Conservation (phyloP, 2,113 vertebrate species). For the Callospermophilus lateralis region DNA sequence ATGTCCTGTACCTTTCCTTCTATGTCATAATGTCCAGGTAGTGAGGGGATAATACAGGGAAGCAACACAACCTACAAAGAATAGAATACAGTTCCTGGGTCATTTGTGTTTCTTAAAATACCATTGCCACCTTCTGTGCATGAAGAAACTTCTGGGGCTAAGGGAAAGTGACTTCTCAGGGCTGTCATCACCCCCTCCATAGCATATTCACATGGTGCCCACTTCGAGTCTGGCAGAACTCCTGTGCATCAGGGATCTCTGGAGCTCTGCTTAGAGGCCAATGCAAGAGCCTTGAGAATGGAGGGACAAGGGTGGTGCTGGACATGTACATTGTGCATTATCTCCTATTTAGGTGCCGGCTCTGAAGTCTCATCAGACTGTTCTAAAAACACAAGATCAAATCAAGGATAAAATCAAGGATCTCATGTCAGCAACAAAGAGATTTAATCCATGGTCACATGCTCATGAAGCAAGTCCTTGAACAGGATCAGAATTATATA, state of each 20-base stretch:
- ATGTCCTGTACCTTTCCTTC: neutral
- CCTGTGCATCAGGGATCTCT: neutral
- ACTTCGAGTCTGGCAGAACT: neutral
- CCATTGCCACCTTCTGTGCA: neutral
- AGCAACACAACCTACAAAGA: neutral
- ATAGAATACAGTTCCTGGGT: neutral
- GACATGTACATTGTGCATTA: neutral
- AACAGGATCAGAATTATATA: neutral
- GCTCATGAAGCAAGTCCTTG: neutral
- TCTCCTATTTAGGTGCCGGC: neutral
- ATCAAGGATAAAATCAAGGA: constrained; percentile 22
- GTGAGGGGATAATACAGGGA: neutral
- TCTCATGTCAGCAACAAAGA: neutral
- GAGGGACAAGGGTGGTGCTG: neutral
- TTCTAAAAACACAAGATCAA: neutral
- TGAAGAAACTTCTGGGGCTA: neutral
- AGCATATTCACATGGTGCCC: neutral
- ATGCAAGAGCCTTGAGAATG: neutral
- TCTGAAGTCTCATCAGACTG: neutral
- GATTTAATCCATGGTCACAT: neutral
- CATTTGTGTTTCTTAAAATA: constrained; percentile 29
- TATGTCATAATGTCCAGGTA: neutral
- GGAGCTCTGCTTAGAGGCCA: neutral
- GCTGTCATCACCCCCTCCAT: neutral
- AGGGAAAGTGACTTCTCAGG: neutral